A percentile compares a stretch with the other conserved stretches of the same genome.
Evolutionary conservation across 2,888 invertebrate genomes (phyloP).

Genomic region (Dynastes maya): DNA sequence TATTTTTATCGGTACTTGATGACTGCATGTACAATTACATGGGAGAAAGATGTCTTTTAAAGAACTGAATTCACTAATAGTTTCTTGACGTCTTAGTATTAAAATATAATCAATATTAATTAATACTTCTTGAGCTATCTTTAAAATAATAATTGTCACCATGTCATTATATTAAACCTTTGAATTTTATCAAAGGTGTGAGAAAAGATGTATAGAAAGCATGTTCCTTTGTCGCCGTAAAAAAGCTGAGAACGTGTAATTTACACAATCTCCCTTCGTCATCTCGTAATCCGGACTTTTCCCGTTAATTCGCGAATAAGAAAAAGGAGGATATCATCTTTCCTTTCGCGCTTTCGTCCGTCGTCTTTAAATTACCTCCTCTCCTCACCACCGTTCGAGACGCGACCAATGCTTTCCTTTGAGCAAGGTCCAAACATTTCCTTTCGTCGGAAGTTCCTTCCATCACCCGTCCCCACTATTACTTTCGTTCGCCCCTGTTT

Average conservation of each 20-base stretch:
- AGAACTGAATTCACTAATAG: too few relatives aligned
- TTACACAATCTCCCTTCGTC: conserved; percentile 27
- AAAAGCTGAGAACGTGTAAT: conserved; percentile 13
- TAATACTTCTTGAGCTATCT: too few relatives aligned
- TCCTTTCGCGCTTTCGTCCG: conserved; percentile 13
- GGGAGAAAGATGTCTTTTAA: too few relatives aligned
- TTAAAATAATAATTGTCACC: too few relatives aligned
- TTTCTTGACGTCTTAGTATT: too few relatives aligned
- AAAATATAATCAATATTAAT: too few relatives aligned
- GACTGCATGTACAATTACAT: too few relatives aligned
- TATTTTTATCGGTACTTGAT: too few relatives aligned
- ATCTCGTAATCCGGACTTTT: conserved; percentile 40
- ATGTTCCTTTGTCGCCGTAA: neutral
- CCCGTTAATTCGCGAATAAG: conserved; percentile 31
- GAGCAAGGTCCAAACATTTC: conserved; percentile 31
- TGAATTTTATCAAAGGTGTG: neutral
- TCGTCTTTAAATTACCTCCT: conserved; percentile 7
- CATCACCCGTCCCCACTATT: neutral
- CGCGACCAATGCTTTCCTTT: conserved; percentile 1
- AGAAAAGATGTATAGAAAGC: conserved; percentile 8
- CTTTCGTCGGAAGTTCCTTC: conserved; percentile 15
- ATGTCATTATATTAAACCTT: neutral
- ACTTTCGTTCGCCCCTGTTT: conserved; percentile 13
- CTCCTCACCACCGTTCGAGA: neutral
- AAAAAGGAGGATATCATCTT: conserved; percentile 33